Conservation (phyloP, 2,888 invertebrate species). For the Monoplex corrugatus region DNA sequence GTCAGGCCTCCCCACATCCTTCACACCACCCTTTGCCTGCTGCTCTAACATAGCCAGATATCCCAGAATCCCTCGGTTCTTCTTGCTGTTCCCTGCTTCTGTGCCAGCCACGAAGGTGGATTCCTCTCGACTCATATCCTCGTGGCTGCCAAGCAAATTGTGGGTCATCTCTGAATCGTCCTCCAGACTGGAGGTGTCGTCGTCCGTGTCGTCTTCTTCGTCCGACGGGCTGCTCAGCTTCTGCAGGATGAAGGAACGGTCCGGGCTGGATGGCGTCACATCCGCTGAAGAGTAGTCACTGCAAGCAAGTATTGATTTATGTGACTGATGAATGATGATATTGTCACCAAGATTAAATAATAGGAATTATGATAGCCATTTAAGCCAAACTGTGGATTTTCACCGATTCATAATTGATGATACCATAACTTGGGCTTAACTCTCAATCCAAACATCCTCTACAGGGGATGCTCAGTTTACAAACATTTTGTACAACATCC, state of each 20-base stretch:
- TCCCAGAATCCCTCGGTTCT: conserved; percentile 75
- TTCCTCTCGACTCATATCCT: conserved; percentile 52
- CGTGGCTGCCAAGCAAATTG: conserved; percentile 38
- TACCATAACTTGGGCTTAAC: no score
- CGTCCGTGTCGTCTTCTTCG: conserved; percentile 68
- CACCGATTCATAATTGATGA: no score
- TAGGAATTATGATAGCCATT: no score
- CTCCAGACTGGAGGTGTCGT: conserved; percentile 61
- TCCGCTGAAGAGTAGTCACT: conserved; percentile 86
- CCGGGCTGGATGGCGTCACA: conserved; percentile 58
- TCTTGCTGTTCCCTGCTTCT: conserved; percentile 52
- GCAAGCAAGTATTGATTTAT: conserved; percentile 86
- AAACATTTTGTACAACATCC: no score
- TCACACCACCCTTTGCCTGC: conserved; percentile 67
- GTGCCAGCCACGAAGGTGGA: conserved; percentile 38
- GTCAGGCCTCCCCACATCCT: conserved; percentile 44
- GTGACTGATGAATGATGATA: no score
- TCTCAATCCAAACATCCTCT: no score
- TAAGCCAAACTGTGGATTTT: no score
- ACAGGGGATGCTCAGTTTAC: no score
- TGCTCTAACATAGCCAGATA: conserved; percentile 79
- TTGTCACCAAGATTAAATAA: no score
- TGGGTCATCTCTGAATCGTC: conserved; percentile 37
- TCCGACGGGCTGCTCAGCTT: conserved; percentile 63
- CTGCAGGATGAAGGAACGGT: conserved; percentile 56